Conservation (phyloP, 2,113 vertebrate genomes). For the Chauna torquata region DNA sequence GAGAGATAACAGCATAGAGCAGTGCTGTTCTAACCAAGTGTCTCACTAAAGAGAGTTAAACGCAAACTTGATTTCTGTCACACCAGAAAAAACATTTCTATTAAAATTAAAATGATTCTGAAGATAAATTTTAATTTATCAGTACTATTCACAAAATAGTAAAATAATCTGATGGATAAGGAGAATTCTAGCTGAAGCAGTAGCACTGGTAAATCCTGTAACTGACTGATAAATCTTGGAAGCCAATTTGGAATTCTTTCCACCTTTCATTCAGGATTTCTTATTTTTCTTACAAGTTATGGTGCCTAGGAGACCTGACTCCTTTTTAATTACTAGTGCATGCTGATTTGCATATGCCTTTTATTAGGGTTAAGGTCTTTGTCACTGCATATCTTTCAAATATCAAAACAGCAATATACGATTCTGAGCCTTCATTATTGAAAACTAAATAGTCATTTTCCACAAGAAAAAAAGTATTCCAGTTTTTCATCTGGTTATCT, state of each 20-base stretch:
- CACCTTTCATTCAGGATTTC: background rate
- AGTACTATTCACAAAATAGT: background rate
- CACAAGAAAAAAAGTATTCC: background rate
- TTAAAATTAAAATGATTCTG: background rate
- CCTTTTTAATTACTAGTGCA: background rate
- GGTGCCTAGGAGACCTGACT: background rate
- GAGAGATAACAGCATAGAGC: background rate
- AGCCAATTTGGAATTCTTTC: background rate
- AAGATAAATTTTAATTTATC: background rate
- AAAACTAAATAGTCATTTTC: background rate
- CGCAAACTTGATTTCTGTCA: background rate
- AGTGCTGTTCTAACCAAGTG: accelerated
- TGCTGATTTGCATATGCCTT: background rate
- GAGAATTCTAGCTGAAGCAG: background rate
- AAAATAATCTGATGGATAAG: background rate
- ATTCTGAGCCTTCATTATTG: background rate
- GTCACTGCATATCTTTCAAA: background rate
- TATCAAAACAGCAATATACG: background rate
- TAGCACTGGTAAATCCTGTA: background rate
- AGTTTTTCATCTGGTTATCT: background rate
- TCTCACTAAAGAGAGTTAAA: background rate
- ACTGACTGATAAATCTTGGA: background rate
- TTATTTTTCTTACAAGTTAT: background rate
- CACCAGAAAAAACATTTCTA: background rate
- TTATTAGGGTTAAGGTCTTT: background rate